Evolutionary conservation across 2,888 invertebrate species (phyloP).

Genomic region (Vesta saturnalis): DNA sequence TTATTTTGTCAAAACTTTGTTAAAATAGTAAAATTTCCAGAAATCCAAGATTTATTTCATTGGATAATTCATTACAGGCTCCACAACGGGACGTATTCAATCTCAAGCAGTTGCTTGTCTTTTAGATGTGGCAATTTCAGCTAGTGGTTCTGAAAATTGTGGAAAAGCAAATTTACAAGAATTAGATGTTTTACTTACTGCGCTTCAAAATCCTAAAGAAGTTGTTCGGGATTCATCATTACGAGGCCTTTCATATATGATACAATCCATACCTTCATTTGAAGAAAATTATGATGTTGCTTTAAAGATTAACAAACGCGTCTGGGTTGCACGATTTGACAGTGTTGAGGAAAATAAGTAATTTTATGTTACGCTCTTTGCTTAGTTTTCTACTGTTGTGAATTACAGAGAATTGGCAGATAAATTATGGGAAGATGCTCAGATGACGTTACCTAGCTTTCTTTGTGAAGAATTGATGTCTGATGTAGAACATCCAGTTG

Average conservation of each 20-base stretch:
- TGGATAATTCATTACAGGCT: conserved; percentile 59
- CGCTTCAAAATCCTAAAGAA: conserved; percentile 76
- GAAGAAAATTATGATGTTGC: conserved; percentile 69
- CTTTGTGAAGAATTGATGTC: conserved; percentile 69
- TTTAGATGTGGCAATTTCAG: conserved; percentile 80
- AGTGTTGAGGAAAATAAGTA: conserved; percentile 76
- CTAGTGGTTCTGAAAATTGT: conserved; percentile 74
- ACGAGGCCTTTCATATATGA: conserved; percentile 74
- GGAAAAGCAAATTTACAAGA: conserved; percentile 74
- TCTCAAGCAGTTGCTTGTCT: conserved; percentile 83
- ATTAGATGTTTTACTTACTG: conserved; percentile 78
- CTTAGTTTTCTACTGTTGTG: background rate
- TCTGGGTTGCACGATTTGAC: conserved; percentile 89
- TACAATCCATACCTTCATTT: conserved; percentile 69
- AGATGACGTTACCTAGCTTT: conserved; percentile 64
- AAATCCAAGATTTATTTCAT: background rate
- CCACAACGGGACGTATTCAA: conserved; percentile 75
- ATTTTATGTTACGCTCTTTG: background rate
- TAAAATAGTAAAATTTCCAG: background rate
- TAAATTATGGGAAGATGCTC: conserved; percentile 69
- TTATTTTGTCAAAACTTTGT: too few relatives aligned
- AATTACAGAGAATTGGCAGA: conserved; percentile 67
- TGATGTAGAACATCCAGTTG: conserved; percentile 83
- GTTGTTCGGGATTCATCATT: conserved; percentile 84
- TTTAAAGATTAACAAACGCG: conserved; percentile 72